Percentiles rank a stretch among this genome's conserved stretches.
Evolutionary conservation across 2,113 vertebrate species (phyloP).

Genomic region (Potamarius usumacintae): DNA sequence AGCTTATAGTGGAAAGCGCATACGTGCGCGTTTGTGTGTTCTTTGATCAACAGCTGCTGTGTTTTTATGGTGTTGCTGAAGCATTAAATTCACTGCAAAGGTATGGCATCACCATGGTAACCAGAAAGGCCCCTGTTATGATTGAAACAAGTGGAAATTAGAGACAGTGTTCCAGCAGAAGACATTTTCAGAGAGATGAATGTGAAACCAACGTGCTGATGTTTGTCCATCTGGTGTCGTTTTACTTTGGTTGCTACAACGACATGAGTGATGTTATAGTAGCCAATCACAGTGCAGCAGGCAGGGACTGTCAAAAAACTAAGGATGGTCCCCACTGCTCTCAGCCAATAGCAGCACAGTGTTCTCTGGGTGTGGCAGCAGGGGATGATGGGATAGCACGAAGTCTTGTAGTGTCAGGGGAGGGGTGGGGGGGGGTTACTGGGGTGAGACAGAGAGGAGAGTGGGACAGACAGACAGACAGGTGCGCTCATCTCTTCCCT

Average conservation of each 20-base stretch:
- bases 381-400: neutral
- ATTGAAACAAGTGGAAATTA: neutral
- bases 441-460: too few species aligned
- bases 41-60: neutral
- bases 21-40: neutral
- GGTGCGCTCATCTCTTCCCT: constrained; percentile 70
- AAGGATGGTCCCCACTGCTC: neutral
- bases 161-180: neutral
- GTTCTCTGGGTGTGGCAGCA: neutral
- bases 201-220: neutral
- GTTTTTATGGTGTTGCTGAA: neutral
- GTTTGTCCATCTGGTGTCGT: neutral
- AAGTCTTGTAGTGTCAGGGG: neutral
- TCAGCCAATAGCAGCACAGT: neutral
- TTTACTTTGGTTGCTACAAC: neutral
- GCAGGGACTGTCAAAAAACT: neutral
- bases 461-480: neutral
- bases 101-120: neutral
- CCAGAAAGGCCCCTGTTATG: neutral
- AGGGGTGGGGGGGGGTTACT: neutral
- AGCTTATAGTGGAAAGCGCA: constrained; percentile 21
- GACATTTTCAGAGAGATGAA: neutral
- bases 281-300: neutral
- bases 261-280: neutral
- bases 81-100: neutral